Conservation (phyloP, 2,797 vertebrate genomes). For the Tinamus major region DNA sequence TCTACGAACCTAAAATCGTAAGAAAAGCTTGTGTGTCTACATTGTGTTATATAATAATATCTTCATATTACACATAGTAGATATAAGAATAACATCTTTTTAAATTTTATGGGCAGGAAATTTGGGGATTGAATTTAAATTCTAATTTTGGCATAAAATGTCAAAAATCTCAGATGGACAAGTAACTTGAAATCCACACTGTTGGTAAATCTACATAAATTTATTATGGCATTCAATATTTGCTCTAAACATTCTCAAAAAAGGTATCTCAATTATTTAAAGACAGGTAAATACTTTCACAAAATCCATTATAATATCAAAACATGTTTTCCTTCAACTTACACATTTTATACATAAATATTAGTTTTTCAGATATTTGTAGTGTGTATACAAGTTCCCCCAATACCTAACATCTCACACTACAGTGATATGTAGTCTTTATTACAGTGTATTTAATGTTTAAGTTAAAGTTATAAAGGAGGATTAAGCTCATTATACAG, state of each 20-base stretch:
- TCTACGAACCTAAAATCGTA: not conserved
- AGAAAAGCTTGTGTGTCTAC: accelerated
- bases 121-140: not conserved
- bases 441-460: not conserved
- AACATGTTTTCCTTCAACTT: not conserved
- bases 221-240: not conserved
- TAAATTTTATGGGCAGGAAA: not conserved
- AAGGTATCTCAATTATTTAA: not conserved
- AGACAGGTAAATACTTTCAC: not conserved
- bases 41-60: accelerated
- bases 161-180: not conserved
- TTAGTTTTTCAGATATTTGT: not conserved
- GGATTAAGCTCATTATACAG: not conserved
- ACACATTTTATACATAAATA: not conserved
- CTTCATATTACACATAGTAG: not conserved
- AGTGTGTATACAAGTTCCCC: not conserved
- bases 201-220: not conserved
- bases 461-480: not conserved
- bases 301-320: not conserved
- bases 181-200: not conserved
- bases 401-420: not conserved
- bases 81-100: accelerated
- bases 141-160: not conserved
- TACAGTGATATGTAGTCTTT: not conserved
- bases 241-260: not conserved